Evolutionary conservation across 2,113 vertebrate species (phyloP).

Genomic region (Neolamprologus devosi): DNA sequence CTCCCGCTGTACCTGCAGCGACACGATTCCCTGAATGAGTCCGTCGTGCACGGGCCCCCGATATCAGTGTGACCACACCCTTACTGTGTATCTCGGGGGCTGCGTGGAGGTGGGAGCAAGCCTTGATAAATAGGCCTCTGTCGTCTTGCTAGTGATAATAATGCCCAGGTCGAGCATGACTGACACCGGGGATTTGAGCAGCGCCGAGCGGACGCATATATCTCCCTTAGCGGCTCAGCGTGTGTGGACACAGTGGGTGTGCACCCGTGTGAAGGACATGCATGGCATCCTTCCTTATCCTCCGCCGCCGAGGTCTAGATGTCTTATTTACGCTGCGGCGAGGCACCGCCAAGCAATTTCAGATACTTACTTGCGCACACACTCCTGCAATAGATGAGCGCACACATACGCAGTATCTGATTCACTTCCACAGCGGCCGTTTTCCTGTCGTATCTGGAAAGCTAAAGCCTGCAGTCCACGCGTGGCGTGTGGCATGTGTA

Average conservation of each 20-base stretch:
- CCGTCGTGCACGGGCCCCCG: background rate
- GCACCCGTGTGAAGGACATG: slow-evolving; percentile 50
- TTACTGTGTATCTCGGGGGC: slow-evolving; percentile 18
- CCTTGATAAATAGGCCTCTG: slow-evolving; percentile 62
- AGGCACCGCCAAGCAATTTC: slow-evolving; percentile 55
- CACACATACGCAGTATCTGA: slow-evolving; percentile 13
- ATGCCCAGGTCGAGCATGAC: slow-evolving; percentile 67
- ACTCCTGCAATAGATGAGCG: background rate
- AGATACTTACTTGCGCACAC: slow-evolving; percentile 24
- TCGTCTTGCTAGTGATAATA: slow-evolving; percentile 62
- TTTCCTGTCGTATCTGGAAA: slow-evolving; percentile 49
- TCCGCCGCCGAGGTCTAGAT: slow-evolving; percentile 45
- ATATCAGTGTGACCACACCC: slow-evolving; percentile 21
- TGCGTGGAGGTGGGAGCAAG: slow-evolving; percentile 26
- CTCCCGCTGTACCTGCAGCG: background rate
- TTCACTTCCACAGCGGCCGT: slow-evolving; percentile 14
- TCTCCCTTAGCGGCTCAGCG: slow-evolving; percentile 33
- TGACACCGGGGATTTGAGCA: slow-evolving; percentile 65
- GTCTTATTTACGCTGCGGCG: slow-evolving; percentile 64
- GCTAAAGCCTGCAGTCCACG: background rate
- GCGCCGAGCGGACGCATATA: slow-evolving; percentile 48
- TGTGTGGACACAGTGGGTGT: background rate
- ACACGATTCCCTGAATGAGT: slow-evolving; percentile 9
- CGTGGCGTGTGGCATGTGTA: background rate
- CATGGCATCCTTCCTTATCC: slow-evolving; percentile 64